These are phyloP conservation scores for Passer montanus DNA, from an alignment of 2,113 vertebrate genomes.

Conservation along the genomic window DNA sequence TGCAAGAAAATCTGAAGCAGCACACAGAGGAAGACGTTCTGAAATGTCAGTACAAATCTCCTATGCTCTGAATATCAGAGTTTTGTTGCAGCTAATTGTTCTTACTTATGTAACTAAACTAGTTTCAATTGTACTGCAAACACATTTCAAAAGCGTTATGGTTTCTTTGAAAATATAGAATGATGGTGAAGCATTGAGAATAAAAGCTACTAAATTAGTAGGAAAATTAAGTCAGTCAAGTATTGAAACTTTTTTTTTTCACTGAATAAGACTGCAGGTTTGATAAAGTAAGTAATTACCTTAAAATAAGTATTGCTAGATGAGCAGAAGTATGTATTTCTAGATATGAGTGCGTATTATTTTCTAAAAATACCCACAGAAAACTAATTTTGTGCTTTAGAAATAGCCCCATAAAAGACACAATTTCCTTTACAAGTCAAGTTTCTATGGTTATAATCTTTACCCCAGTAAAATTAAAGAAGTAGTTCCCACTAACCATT, in stretches of 20 bases:
- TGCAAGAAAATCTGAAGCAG: slow-evolving; percentile 66
- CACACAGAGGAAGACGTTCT: slow-evolving; percentile 61
- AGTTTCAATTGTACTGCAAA: neutral
- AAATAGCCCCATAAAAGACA: neutral
- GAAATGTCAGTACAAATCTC: slow-evolving; percentile 65
- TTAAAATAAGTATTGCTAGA: neutral
- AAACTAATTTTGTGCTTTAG: neutral
- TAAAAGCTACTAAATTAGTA: neutral
- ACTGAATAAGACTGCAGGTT: neutral
- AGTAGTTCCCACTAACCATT: neutral
- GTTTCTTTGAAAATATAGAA: neutral
- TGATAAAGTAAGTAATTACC: neutral
- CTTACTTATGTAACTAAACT: neutral
- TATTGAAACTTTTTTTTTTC: neutral
- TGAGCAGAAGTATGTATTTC: neutral
- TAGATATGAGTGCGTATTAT: neutral
- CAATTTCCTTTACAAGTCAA: neutral
- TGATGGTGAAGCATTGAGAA: neutral
- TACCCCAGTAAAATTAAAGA: neutral
- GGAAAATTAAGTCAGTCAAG: neutral
- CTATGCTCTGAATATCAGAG: neutral
- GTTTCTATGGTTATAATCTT: neutral
- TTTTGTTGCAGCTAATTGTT: neutral
- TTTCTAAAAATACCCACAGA: neutral
- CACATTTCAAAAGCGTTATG: neutral